Evolutionary conservation across 2,888 invertebrate species (phyloP).

Genomic region (Theodoxus fluviatilis): DNA sequence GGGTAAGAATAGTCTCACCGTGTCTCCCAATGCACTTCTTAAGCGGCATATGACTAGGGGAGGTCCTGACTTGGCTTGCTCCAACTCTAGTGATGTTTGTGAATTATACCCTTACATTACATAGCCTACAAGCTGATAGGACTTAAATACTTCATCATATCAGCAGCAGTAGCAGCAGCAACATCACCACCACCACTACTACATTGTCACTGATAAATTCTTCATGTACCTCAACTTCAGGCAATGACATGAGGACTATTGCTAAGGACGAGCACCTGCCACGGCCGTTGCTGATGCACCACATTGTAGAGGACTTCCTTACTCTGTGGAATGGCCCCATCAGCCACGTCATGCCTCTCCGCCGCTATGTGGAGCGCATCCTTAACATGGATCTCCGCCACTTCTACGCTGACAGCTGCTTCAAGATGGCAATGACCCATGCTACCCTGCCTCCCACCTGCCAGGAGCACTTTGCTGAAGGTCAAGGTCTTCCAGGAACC

Average conservation of each 20-base stretch:
- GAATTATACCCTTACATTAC: too few species aligned
- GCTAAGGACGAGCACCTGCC: constrained; percentile 53
- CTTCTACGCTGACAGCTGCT: constrained; percentile 59
- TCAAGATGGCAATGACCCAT: constrained; percentile 56
- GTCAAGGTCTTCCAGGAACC: constrained; percentile 42
- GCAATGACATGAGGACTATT: constrained; percentile 42
- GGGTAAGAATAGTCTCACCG: too few species aligned
- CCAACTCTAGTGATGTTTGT: too few species aligned
- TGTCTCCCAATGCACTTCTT: too few species aligned
- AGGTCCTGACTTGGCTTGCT: too few species aligned
- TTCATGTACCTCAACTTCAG: constrained; percentile 47
- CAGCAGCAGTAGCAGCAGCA: background rate
- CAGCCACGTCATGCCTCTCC: constrained; percentile 64
- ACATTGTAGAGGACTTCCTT: constrained; percentile 67
- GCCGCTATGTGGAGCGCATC: constrained; percentile 55
- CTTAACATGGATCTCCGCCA: constrained; percentile 55
- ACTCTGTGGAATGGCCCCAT: constrained; percentile 64
- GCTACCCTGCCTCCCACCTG: constrained; percentile 47
- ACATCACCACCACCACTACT: too few species aligned
- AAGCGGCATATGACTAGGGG: too few species aligned
- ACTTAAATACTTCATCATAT: background rate
- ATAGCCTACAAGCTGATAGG: too few species aligned
- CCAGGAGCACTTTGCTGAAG: constrained; percentile 45
- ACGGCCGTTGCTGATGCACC: constrained; percentile 62
- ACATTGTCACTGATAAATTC: background rate